Evolutionary conservation across 2,113 vertebrate genomes (phyloP), one percentile per base, ranked within the genome.

Genomic region (Phrynosoma blainvillii): DNA sequence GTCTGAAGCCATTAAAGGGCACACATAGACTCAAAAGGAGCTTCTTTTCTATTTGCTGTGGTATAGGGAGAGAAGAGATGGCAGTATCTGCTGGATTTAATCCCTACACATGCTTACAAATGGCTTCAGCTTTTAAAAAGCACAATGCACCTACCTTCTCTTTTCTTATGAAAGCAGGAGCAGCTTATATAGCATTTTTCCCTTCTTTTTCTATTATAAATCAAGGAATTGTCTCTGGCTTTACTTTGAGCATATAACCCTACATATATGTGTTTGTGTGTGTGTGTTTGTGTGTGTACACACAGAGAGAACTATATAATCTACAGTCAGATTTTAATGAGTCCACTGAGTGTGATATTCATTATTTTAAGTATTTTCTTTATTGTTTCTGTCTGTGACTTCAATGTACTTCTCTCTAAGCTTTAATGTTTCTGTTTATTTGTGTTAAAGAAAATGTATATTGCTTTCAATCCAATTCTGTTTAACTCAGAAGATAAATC

Each of bases 51-150:
- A 86, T 87, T 88, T 89, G 21, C 79, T 83, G 56, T 27, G 84
- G 56, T 12, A 20, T 2, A 66, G 59, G 47, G 4, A 56, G 36
- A 52, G 3, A 25, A 73, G 85, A 83, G 62, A 74, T 0, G 36
- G 36, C 36, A 36, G 1, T 2, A 36, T 36, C 36, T 36, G 36
- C 36, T 36, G 36, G 36, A 2, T 36, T 36, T 36, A 36, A 36
- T 89, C 92, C 27, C 47, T 90, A 18, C 30, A 87, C 86, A 89
- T 25, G 30, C 76, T 75, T 8, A 79, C 78, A 92, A 92, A 59
- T 3, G 2, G 0, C 74, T 65, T 52, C 88, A 80, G 18, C 8
- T 14, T 90, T 88, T 80, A 25, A 92, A 87, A 3, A 84, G 3
- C 2, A 10, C 7, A 3, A 18, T 90, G 14, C 14, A 77, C 59